These are phyloP conservation scores for Gymnobelideus leadbeateri DNA, from an alignment of 2,113 vertebrate genomes.

Conservation along the genomic window DNA sequence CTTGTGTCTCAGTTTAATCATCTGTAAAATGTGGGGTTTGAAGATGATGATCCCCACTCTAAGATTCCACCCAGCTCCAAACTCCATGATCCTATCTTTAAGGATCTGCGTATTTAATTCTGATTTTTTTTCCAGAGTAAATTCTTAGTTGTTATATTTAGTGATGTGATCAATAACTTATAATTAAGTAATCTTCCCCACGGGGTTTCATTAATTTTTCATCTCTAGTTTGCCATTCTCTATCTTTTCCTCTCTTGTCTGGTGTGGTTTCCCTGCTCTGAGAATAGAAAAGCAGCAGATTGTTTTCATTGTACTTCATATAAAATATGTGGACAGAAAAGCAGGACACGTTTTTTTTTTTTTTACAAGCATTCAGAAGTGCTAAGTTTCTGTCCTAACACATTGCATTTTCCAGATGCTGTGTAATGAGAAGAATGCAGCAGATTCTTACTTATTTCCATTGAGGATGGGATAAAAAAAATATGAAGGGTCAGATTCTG, in stretches of 20 bases:
- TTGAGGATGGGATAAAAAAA: neutral
- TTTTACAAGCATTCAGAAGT: neutral
- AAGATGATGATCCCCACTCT: neutral
- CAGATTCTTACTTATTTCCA: neutral
- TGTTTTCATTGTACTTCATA: neutral
- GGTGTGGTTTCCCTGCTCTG: slow-evolving; percentile 46
- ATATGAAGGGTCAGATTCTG: neutral
- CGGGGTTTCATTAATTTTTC: slow-evolving; percentile 40
- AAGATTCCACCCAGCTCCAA: neutral
- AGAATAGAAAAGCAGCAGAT: slow-evolving; percentile 29
- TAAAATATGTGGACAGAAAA: neutral
- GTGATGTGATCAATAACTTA: slow-evolving; percentile 6
- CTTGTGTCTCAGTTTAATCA: neutral
- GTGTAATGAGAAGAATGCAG: neutral
- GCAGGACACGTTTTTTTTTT: neutral
- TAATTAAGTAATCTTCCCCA: slow-evolving; percentile 27
- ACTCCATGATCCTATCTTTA: neutral
- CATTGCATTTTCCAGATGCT: neutral
- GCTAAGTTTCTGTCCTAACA: neutral
- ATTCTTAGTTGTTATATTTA: slow-evolving; percentile 7
- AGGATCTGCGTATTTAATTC: neutral
- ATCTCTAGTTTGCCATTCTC: neutral
- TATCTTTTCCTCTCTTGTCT: slow-evolving; percentile 34
- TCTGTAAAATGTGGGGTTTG: neutral
- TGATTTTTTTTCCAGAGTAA: slow-evolving; percentile 4